These are phyloP conservation scores for Erpornis zantholeuca DNA, from an alignment of 2,113 vertebrate species.

Conservation along the genomic window DNA sequence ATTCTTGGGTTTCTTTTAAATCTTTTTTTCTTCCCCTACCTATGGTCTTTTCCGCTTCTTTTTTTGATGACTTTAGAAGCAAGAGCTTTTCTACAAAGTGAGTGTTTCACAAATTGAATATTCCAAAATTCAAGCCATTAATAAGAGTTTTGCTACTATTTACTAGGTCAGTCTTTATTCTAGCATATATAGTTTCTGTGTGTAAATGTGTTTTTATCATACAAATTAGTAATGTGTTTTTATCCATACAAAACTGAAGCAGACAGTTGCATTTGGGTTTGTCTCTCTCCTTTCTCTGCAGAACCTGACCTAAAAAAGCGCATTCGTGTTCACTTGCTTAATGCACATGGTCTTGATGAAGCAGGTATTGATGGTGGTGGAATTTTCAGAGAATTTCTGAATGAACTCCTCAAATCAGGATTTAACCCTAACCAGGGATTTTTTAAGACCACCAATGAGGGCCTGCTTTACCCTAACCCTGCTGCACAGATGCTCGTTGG, in stretches of 20 bases:
- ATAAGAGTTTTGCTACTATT: background rate
- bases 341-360: slow-evolving; percentile 95
- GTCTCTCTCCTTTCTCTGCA: slow-evolving; percentile 42
- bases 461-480: slow-evolving; percentile 93
- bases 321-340: slow-evolving; percentile 93
- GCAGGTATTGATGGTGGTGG: slow-evolving; percentile 97
- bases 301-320: slow-evolving; percentile 95
- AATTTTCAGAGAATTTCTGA: slow-evolving; percentile 97
- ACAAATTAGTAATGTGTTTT: background rate
- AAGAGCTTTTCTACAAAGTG: background rate
- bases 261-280: background rate
- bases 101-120: background rate
- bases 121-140: background rate
- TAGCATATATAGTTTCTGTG: background rate
- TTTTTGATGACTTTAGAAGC: background rate
- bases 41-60: background rate
- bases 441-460: slow-evolving; percentile 96
- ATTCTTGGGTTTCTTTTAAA: background rate
- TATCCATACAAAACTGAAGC: background rate
- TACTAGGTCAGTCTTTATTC: background rate
- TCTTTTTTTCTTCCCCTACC: background rate
- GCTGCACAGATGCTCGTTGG: slow-evolving; percentile 93
- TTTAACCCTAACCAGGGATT: slow-evolving; percentile 99
- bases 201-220: background rate
- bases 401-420: slow-evolving; percentile 94